Percentiles rank a stretch among this genome's conserved stretches.
Conservation (phyloP, 2,113 vertebrate genomes). For the Psettodes erumei region DNA sequence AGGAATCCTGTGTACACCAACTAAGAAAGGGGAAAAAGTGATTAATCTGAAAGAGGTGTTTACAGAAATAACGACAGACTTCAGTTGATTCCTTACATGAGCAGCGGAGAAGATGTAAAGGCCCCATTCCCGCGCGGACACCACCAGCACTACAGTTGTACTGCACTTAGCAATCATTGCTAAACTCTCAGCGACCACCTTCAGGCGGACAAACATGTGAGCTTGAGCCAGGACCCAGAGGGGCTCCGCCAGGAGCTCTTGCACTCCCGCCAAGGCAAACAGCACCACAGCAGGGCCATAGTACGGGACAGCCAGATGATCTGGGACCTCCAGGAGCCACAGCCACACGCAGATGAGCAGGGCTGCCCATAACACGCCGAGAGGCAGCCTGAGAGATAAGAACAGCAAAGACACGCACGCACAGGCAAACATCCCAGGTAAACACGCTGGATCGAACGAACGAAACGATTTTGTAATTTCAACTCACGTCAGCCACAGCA, state of each 20-base stretch:
- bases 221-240: constrained; percentile 95
- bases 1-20: constrained; percentile 88
- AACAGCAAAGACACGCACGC: neutral
- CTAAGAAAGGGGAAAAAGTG: constrained; percentile 71
- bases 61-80: neutral
- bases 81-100: constrained; percentile 83
- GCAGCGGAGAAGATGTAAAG: constrained; percentile 88
- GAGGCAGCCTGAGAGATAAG: constrained; percentile 85
- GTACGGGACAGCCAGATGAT: constrained; percentile 86
- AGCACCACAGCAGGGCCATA: constrained; percentile 89
- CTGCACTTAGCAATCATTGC: constrained; percentile 90
- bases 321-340: constrained; percentile 89
- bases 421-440: neutral
- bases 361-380: constrained; percentile 90
- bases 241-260: constrained; percentile 94
- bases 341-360: constrained; percentile 91
- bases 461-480: neutral
- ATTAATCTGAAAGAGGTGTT: neutral
- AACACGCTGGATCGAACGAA: neutral
- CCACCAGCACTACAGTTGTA: constrained; percentile 87
- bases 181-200: constrained; percentile 94
- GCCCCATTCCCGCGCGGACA: constrained; percentile 88
- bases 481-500: constrained; percentile 95
- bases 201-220: constrained; percentile 93
- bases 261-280: constrained; percentile 90